Conservation (phyloP, 2,113 vertebrate species). For the Uria aalge region DNA sequence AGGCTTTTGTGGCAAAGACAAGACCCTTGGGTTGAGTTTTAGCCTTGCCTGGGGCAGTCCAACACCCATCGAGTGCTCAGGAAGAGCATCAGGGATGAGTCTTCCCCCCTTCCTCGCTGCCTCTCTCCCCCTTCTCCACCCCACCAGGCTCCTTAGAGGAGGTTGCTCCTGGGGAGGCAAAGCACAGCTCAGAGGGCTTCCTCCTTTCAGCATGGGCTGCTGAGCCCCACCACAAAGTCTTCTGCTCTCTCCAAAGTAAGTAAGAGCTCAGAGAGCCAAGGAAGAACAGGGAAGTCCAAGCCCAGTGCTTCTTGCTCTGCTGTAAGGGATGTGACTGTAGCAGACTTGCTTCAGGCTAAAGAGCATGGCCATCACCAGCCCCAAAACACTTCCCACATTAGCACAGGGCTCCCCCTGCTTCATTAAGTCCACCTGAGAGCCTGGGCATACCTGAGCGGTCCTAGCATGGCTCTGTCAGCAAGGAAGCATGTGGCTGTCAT, state of each 20-base stretch:
- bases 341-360: neutral
- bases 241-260: neutral
- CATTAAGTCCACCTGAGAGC: neutral
- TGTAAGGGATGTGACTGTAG: neutral
- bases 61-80: neutral
- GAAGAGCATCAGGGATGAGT: neutral
- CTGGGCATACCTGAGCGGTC: neutral
- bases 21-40: neutral
- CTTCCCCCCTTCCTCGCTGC: neutral
- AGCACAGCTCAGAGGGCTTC: neutral
- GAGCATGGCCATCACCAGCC: neutral
- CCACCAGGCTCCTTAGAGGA: neutral
- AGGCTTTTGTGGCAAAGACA: neutral
- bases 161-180: neutral
- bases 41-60: neutral
- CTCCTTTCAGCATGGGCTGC: neutral
- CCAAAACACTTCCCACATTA: neutral
- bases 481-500: neutral
- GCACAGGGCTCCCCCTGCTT: neutral
- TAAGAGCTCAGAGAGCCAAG: neutral
- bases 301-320: neutral
- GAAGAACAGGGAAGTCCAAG: neutral
- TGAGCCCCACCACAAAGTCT: neutral
- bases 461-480: neutral
- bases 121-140: no score